A percentile compares a stretch with the other conserved stretches of the same genome.
Evolutionary conservation across 1,140 invertebrate species (phyloP).

Genomic region (Leptopilina clavipes): DNA sequence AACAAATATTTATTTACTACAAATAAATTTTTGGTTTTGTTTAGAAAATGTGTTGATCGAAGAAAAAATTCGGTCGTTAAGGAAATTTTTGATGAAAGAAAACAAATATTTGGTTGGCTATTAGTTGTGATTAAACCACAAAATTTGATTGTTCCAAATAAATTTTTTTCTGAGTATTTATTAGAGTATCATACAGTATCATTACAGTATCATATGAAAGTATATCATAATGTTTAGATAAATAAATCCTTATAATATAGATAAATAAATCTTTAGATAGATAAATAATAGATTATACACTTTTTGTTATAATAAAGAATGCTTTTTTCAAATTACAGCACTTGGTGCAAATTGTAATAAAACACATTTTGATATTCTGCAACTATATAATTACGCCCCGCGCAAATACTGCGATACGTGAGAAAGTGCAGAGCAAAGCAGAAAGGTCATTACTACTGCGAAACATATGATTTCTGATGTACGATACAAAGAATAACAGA

Average conservation of each 20-base stretch:
- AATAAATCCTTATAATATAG: background rate
- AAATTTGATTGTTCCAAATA: too few species aligned
- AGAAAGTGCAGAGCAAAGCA: conserved; percentile 29
- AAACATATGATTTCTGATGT: background rate
- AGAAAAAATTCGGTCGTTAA: too few species aligned
- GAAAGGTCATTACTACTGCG: conserved; percentile 18
- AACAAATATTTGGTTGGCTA: too few species aligned
- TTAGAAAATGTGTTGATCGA: too few species aligned
- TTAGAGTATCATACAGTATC: too few species aligned
- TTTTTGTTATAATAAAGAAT: background rate
- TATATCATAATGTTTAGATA: too few species aligned
- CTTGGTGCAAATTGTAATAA: background rate
- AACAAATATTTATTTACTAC: too few species aligned
- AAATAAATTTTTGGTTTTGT: too few species aligned
- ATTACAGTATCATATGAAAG: too few species aligned
- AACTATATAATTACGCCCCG: background rate
- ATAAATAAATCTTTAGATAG: background rate
- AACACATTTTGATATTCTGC: conserved; percentile 17
- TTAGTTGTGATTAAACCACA: too few species aligned
- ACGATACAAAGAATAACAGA: conserved; percentile 3
- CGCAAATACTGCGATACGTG: background rate
- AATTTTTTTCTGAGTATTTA: too few species aligned
- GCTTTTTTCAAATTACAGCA: conserved; percentile 12
- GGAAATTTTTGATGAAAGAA: too few species aligned
- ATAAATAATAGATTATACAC: background rate